Evolutionary conservation across 2,113 vertebrate genomes (phyloP).

Genomic region (Hemibagrus wyckioides): DNA sequence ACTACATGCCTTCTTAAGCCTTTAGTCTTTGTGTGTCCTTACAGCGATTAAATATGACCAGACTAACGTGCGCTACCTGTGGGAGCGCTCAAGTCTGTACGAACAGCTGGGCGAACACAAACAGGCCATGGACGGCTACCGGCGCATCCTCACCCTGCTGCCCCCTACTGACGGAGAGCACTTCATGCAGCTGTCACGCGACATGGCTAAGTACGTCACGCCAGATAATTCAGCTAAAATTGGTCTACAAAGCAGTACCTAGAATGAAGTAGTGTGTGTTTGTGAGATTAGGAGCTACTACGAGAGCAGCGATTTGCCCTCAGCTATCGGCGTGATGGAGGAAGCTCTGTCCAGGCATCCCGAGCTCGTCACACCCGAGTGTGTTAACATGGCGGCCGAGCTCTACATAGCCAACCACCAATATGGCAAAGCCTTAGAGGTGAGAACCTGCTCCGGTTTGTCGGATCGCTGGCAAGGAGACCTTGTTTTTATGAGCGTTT

Average conservation of each 20-base stretch:
- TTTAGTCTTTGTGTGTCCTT: not conserved
- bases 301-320: constrained; percentile 85
- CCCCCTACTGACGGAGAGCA: constrained; percentile 89
- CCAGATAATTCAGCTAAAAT: not conserved
- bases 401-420: constrained; percentile 89
- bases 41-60: constrained; percentile 91
- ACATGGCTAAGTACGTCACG: constrained; percentile 91
- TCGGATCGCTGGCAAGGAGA: not conserved
- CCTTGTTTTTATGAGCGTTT: not conserved
- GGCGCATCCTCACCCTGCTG: constrained; percentile 87
- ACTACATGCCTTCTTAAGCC: not conserved
- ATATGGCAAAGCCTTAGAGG: constrained; percentile 85
- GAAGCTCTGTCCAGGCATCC: constrained; percentile 88
- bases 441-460: constrained; percentile 55
- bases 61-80: constrained; percentile 92
- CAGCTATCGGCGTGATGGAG: constrained; percentile 88
- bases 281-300: constrained; percentile 85
- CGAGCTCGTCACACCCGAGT: constrained; percentile 85
- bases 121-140: constrained; percentile 96
- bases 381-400: constrained; percentile 92
- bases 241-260: not conserved
- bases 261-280: constrained; percentile 16
- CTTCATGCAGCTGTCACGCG: constrained; percentile 95
- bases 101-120: constrained; percentile 94
- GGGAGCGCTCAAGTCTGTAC: constrained; percentile 93